Evolutionary conservation across 2,888 invertebrate species (phyloP).

Genomic region (Melikaiella ostensackeni): DNA sequence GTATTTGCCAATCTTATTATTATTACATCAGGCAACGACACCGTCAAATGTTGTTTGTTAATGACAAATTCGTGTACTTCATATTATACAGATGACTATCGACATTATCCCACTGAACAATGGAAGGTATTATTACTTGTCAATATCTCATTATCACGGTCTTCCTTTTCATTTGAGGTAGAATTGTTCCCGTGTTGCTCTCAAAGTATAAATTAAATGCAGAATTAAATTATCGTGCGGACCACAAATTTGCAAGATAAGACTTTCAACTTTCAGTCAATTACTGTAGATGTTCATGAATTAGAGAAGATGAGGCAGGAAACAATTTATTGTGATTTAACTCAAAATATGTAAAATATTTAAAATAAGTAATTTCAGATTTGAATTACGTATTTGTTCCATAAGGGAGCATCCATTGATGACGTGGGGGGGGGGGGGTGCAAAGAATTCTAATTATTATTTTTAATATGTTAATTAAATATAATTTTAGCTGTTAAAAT

Average conservation of each 20-base stretch:
- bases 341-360: neutral
- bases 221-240: neutral
- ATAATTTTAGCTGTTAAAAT: no score
- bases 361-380: neutral
- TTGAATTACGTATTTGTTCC: neutral
- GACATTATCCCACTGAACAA: neutral
- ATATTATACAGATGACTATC: neutral
- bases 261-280: neutral
- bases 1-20: neutral
- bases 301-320: neutral
- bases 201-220: neutral
- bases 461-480: no score
- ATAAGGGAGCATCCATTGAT: no score
- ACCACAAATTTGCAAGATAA: neutral
- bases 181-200: neutral
- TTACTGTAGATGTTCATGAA: neutral
- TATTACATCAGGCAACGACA: neutral
- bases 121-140: neutral
- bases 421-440: no score
- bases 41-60: neutral
- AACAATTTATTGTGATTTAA: neutral
- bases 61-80: neutral
- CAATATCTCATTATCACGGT: neutral
- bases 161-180: neutral
- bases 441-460: no score